These are phyloP conservation scores for Rhopalosiphum nymphaeae DNA, from an alignment of 2,888 invertebrate species.

Conservation along the genomic window DNA sequence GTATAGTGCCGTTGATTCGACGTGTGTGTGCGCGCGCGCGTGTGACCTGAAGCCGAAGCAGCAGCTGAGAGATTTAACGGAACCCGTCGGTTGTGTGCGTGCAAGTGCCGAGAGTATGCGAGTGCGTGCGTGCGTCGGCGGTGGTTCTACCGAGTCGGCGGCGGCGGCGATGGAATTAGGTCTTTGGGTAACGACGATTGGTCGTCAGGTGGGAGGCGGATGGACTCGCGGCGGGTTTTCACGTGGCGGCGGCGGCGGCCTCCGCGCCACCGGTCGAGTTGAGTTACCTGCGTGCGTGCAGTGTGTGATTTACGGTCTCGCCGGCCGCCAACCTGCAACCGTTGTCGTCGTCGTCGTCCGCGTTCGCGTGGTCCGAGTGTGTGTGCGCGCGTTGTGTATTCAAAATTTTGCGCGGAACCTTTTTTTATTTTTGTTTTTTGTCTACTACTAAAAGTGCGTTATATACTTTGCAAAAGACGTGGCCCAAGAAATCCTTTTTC, in stretches of 20 bases:
- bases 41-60: slow-evolving; percentile 52
- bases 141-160: slow-evolving; percentile 15
- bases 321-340: slow-evolving; percentile 57
- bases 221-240: slow-evolving; percentile 64
- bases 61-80: slow-evolving; percentile 62
- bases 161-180: slow-evolving; percentile 53
- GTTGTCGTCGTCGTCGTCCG: slow-evolving; percentile 40
- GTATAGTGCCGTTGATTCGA: slow-evolving; percentile 37
- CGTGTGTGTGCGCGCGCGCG: not conserved
- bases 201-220: slow-evolving; percentile 61
- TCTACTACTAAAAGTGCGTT: not conserved
- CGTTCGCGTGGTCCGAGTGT: slow-evolving; percentile 13
- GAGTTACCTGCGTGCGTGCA: slow-evolving; percentile 64
- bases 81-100: slow-evolving; percentile 55
- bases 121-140: slow-evolving; percentile 43
- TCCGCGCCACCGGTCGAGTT: slow-evolving; percentile 48
- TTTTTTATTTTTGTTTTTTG: not conserved
- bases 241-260: slow-evolving; percentile 57
- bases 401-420: not conserved
- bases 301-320: slow-evolving; percentile 65
- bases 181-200: slow-evolving; percentile 63
- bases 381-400: not conserved
- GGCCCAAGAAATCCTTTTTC: not conserved
- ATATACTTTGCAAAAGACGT: not conserved
- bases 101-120: not conserved